These are phyloP conservation scores for Lasioglossum calceatum DNA, from an alignment of 2,888 invertebrate species.

Conservation along the genomic window DNA sequence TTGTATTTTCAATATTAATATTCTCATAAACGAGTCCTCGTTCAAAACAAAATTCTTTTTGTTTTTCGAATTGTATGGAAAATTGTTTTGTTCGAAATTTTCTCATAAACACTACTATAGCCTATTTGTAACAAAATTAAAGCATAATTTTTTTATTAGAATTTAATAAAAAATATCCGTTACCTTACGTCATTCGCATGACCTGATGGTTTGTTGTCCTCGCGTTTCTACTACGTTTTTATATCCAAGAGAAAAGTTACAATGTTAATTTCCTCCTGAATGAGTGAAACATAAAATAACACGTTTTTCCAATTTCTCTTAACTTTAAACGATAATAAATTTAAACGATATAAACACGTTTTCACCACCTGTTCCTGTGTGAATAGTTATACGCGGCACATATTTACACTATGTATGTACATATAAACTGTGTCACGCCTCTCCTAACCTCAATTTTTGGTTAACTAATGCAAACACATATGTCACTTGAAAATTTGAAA, in stretches of 20 bases:
- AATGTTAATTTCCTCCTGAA: constrained; percentile 33
- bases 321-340: constrained; percentile 17
- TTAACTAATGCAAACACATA: constrained; percentile 3
- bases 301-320: constrained; percentile 22
- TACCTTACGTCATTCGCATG: constrained; percentile 80
- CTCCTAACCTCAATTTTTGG: constrained; percentile 60
- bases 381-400: constrained; percentile 20
- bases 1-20: too few species aligned
- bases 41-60: neutral
- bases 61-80: neutral
- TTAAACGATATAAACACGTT: constrained; percentile 5
- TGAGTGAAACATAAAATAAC: constrained; percentile 51
- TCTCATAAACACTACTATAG: neutral
- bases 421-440: constrained; percentile 20
- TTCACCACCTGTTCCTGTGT: constrained; percentile 2
- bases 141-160: neutral
- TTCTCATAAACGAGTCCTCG: neutral
- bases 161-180: constrained; percentile 59
- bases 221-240: neutral
- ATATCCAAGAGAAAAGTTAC: constrained; percentile 34
- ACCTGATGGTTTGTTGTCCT: constrained; percentile 63
- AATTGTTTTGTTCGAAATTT: neutral
- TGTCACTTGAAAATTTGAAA: constrained; percentile 4
- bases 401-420: constrained; percentile 13
- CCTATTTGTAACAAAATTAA: neutral